Evolutionary conservation across 1,140 invertebrate genomes (phyloP).

Genomic region (Drosophila repleta): DNA sequence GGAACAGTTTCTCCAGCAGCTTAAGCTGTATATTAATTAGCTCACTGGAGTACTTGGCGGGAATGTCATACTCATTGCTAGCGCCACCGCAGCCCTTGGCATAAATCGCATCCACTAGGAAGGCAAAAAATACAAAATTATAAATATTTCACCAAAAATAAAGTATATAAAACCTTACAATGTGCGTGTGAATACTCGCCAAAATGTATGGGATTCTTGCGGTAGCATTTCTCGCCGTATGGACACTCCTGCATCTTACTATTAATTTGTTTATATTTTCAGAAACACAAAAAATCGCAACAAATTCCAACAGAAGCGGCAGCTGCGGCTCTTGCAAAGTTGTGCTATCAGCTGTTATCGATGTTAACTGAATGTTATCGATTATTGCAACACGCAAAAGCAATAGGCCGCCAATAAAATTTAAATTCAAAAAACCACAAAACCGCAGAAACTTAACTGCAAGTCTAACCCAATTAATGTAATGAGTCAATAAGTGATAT

Average conservation of each 20-base stretch:
- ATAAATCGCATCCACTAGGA: slow-evolving; percentile 85
- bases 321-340: neutral
- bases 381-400: neutral
- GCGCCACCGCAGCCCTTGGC: slow-evolving; percentile 59
- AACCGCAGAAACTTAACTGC: neutral
- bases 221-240: slow-evolving; percentile 90
- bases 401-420: neutral
- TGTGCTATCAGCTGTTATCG: too few species aligned
- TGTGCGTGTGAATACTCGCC: slow-evolving; percentile 91
- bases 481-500: neutral
- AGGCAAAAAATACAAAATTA: slow-evolving; percentile 60
- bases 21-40: slow-evolving; percentile 85
- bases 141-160: neutral
- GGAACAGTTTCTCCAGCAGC: slow-evolving; percentile 79
- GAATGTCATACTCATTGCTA: slow-evolving; percentile 84
- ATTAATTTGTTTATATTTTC: neutral
- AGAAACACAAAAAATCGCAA: slow-evolving; percentile 5
- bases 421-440: slow-evolving; percentile 3
- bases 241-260: slow-evolving; percentile 85
- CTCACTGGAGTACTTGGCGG: slow-evolving; percentile 82
- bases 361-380: neutral
- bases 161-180: slow-evolving; percentile 85
- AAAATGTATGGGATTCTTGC: slow-evolving; percentile 93
- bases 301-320: slow-evolving; percentile 19
- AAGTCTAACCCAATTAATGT: neutral